A percentile compares a stretch with the other conserved stretches of the same genome.
Conservation (phyloP, 2,797 vertebrate species). For the Peromyscus aztecus region DNA sequence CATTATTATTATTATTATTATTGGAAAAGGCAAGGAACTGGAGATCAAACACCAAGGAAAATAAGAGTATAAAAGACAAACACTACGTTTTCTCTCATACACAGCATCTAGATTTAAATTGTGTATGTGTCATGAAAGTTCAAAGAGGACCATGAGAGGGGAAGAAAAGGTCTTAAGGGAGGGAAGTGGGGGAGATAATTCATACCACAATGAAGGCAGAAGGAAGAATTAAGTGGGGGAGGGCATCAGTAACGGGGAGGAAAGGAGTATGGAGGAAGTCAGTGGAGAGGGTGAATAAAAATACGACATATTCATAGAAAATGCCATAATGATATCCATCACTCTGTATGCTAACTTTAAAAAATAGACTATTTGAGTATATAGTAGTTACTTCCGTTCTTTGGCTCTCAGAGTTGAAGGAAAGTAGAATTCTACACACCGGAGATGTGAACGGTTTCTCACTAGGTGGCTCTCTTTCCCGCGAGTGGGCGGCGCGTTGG, state of each 20-base stretch:
- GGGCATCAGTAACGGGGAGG: background rate
- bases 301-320: background rate
- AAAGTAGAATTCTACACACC: background rate
- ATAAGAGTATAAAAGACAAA: background rate
- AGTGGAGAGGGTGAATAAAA: background rate
- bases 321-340: background rate
- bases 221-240: background rate
- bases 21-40: background rate
- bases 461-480: constrained; percentile 78
- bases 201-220: background rate
- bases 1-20: background rate
- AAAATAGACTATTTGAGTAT: background rate
- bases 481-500: background rate
- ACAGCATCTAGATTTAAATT: background rate
- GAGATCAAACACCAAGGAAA: background rate
- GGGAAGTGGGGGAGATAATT: background rate
- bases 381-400: background rate
- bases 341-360: background rate
- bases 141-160: background rate
- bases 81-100: background rate
- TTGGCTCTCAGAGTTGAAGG: background rate
- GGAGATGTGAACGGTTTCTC: constrained; percentile 38
- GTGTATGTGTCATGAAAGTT: background rate
- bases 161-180: background rate
- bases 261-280: background rate